A percentile compares a stretch with the other conserved stretches of the same genome.
phyloP scores from a whole-genome alignment of 2,888 invertebrate species.

The Lypha dubia region DNA sequence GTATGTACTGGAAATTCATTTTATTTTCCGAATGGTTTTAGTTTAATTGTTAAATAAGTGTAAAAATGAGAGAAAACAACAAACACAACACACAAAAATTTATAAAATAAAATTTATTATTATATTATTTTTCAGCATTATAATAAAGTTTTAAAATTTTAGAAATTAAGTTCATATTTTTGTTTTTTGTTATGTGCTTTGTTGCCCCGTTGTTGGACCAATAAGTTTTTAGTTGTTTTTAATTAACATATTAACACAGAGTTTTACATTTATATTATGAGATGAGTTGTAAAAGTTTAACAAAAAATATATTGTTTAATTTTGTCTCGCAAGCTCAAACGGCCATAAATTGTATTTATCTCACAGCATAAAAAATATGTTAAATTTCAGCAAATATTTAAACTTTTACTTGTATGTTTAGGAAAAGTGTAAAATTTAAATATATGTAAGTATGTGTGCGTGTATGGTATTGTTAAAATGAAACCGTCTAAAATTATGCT shows the following conservation, averaged over 20 bases:
- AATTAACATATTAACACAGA: slow-evolving; percentile 72
- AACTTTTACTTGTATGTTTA: slow-evolving; percentile 10
- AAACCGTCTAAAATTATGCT: background rate
- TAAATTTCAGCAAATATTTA: slow-evolving; percentile 57
- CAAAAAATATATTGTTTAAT: slow-evolving; percentile 41
- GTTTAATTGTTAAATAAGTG: slow-evolving; percentile 61
- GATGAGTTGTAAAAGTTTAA: slow-evolving; percentile 47
- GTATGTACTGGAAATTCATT: slow-evolving; percentile 27
- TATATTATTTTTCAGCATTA: slow-evolving; percentile 34
- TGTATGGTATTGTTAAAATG: no score
- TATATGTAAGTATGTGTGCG: no score
- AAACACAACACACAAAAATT: no score
- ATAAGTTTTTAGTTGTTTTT: slow-evolving; percentile 59
- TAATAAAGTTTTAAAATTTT: slow-evolving; percentile 62
- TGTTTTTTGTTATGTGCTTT: background rate
- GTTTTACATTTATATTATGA: slow-evolving; percentile 61
- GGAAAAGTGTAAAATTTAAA: slow-evolving; percentile 18
- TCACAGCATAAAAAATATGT: slow-evolving; percentile 53
- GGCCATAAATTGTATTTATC: slow-evolving; percentile 61
- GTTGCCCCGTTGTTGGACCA: background rate
- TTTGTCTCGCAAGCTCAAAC: slow-evolving; percentile 42
- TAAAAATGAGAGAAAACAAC: slow-evolving; percentile 2
- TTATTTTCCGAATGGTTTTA: slow-evolving; percentile 46
- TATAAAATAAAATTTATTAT: slow-evolving; percentile 45
- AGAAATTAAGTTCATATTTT: slow-evolving; percentile 27